Evolutionary conservation across 2,888 invertebrate genomes (phyloP), one percentile per base, ranked within the genome.

Genomic region (Plutella xylostella): DNA sequence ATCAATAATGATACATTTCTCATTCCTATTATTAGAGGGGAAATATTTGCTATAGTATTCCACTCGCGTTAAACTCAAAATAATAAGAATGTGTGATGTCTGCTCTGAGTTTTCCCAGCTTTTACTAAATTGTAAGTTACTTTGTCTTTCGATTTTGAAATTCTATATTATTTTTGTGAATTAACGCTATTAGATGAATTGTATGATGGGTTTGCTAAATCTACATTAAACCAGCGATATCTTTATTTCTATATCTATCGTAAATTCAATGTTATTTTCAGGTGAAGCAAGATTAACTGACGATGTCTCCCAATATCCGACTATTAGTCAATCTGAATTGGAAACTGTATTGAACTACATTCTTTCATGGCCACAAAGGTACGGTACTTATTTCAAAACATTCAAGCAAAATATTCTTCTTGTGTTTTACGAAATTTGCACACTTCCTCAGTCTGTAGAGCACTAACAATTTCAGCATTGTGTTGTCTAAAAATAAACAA

Each of bases 51-150:
- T 68, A 65, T 72, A 78, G 74, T 78, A 76, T 72, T 73, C 72
- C 71, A 69, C 68, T 60, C 53, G 57, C 57, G 61, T 59, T 68
- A 63, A 51, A 67, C 56, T 49, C 61, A 82, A 79, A 84, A 93
- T 93, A 49, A 61, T 62, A 68, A 83, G 71, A 76, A 83, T 83
- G 94, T 96, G 96, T 90, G 96, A 96, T 90, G 92, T 93, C 85
- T 96, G 96, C 87, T 91, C 92, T 73, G 95, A 96, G 85, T 93
- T 96, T 87, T 89, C 94, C 83, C 92, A 93, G 86, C 90, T 96
- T 82, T 89, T 96, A 77, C 89, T 93, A 58, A 82, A 83, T 77
- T 85, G 85, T 85, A 79, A 83, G 84, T 76, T 71, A 75, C 79
- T 71, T 79, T 79, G 79, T 80, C n/a, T n/a, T 80, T 79, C 72